Evolutionary conservation across 2,797 vertebrate genomes (phyloP), one percentile per base, ranked within the genome.

Genomic region (Heteromormyrus szaboi): DNA sequence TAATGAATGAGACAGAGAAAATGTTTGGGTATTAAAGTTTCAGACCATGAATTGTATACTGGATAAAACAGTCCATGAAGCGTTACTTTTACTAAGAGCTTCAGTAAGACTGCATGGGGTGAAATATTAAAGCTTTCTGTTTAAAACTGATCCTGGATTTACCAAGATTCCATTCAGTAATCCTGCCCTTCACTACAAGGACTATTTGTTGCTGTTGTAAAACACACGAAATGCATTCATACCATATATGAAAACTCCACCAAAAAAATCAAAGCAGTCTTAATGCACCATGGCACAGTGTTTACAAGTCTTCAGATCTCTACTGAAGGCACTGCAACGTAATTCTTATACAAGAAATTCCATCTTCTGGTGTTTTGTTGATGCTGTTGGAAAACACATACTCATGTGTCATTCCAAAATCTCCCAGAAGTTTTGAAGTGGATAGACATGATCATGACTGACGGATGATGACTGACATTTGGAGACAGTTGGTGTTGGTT

Each of bases 1-100:
- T 22, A 84, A 84, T 83, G 81, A 84, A 84, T 46, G 81, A 50
- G 19, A 48, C 81, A 46, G 33, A 79, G 33, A 84, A 85, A 84
- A 46, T 50, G n/a, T 25, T 22, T 25, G n/a, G 79, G 7, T 48
- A 50, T 50, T 83, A 48, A 14, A 50, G 81, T 46, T 81, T n/a
- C 41, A 83, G 19, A 22, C 44, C 79, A 44, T 9, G 7, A 25
- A 83, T 33, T 6, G 44, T 48, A 2, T 54, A 8, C 50, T 85
- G 11, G 50, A 53, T 85, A 33, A 8, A 51, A 29, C 6, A 41
- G 11, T 85, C 7, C 29, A 7, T n/a, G n/a, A 25, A 37, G 51
- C 8, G 56, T 86, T 54, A 86, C 50, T 46, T 22, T 48, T 29
- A 50, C 46, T 12, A 86, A 37, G 22, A 85, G 2, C n/a, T 1